Evolutionary conservation across 1,140 invertebrate genomes (phyloP).

Genomic region (Drosophila mauritiana): DNA sequence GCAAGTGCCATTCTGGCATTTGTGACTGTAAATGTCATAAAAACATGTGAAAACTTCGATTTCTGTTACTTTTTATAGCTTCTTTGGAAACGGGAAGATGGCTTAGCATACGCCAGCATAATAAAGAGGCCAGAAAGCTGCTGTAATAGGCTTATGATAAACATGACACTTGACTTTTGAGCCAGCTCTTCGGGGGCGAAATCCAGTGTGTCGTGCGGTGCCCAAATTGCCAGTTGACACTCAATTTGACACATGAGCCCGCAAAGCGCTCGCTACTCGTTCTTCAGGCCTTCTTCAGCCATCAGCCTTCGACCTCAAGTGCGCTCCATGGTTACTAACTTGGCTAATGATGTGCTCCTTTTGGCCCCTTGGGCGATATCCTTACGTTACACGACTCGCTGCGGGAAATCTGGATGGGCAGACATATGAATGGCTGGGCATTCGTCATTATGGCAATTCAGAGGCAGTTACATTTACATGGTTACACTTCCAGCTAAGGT

Average conservation of each 20-base stretch:
- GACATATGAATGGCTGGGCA: conserved; percentile 74
- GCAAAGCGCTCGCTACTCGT: conserved; percentile 43
- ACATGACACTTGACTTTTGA: conserved; percentile 80
- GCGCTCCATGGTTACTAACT: conserved; percentile 71
- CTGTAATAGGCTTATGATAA: conserved; percentile 81
- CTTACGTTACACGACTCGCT: conserved; percentile 28
- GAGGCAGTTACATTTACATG: neutral
- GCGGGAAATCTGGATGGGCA: conserved; percentile 27
- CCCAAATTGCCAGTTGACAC: conserved; percentile 83
- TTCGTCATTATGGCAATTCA: conserved; percentile 72
- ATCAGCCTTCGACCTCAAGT: conserved; percentile 63
- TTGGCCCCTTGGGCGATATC: conserved; percentile 29
- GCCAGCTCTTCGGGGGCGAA: conserved; percentile 6
- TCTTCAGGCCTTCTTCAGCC: conserved; percentile 4
- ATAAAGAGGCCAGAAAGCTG: conserved; percentile 47
- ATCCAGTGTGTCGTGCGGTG: conserved; percentile 35
- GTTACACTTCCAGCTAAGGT: neutral
- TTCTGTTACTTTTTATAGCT: conserved; percentile 57
- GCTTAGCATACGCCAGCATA: neutral
- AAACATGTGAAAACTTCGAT: conserved; percentile 45
- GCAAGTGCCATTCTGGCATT: conserved; percentile 22
- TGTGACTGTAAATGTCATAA: conserved; percentile 56
- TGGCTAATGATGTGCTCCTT: conserved; percentile 76
- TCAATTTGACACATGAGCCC: conserved; percentile 82
- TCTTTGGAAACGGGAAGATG: conserved; percentile 17